Base-by-base conservation (phyloP, 1,140 invertebrate species). In the Mactra quadrangularis region DNA sequence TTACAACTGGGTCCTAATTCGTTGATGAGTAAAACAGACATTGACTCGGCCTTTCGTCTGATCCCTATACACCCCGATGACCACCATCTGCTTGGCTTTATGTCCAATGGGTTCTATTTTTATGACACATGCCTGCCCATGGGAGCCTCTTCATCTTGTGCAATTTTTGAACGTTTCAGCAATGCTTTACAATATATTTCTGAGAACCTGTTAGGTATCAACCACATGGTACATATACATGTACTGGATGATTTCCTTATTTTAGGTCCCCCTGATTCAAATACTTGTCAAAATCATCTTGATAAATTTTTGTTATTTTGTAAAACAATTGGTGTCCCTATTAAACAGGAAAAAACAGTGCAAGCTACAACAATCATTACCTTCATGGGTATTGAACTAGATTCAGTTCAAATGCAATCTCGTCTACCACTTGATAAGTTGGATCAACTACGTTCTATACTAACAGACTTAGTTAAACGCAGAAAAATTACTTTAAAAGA, bases 111-210 rank as follows among this genome's bases (percentile, higher is more conserved):
- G n/a, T n/a, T n/a, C n/a, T n/a, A n/a, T n/a, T n/a, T n/a, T n/a
- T n/a, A n/a, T n/a, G n/a, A n/a, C n/a, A n/a, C n/a, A n/a, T n/a
- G n/a, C n/a, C n/a, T n/a, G n/a, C n/a, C n/a, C n/a, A 72, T 72
- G 68, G 68, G 68, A 15, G 29, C 29, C 47, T 53, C 45, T 17
- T 52, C 45, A 27, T 50, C 45, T 2, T 53, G 68, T 72, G 68
- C 68, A 31, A 72, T 72, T n/a, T 85, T 83, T 57, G 84, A 85
- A 31, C 25, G 57, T n/a, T 83, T 85, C 35, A 85, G 68, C 41
- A 38, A 59, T 19, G 60, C 71, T 47, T n/a, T 84, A 22, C 72
- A 83, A 29, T 74, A 9, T 3, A 45, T 68, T 9, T 35, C 25
- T n/a, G 3, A 6, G 11, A 33, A 6, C 3, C 2, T 27, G 22